Conservation (phyloP, 2,888 invertebrate species). For the Griposia aprilina region DNA sequence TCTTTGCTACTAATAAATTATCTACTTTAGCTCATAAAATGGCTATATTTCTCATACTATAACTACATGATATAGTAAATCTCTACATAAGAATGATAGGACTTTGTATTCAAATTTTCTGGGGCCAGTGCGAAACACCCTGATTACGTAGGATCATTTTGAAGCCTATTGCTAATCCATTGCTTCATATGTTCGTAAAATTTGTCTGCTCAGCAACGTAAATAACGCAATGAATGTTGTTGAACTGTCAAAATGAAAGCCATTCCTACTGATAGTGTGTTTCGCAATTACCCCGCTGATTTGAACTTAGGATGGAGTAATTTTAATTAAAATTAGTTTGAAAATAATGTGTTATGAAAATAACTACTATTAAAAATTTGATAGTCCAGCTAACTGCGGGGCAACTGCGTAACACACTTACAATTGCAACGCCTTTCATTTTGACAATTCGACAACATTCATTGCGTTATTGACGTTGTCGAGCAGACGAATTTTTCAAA, state of each 20-base stretch:
- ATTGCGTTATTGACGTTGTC: not conserved
- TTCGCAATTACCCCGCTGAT: no score
- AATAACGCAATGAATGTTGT: no score
- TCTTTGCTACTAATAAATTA: conserved; percentile 10
- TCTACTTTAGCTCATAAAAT: not conserved
- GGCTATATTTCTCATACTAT: not conserved
- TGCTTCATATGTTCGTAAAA: no score
- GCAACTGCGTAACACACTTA: not conserved
- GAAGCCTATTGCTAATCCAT: no score
- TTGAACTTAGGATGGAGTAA: no score
- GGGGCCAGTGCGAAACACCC: not conserved
- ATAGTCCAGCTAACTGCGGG: not conserved
- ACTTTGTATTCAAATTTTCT: not conserved
- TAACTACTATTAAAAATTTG: not conserved
- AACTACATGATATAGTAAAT: not conserved
- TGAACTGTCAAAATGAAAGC: no score
- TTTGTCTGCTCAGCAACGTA: no score
- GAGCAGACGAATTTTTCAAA: not conserved
- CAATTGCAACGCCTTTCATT: not conserved
- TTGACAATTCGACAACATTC: not conserved
- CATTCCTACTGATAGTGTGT: no score
- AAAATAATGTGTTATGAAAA: no score
- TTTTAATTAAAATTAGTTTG: not conserved
- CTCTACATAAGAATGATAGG: not conserved
- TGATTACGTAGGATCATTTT: no score